phyloP scores from a whole-genome alignment of 2,113 vertebrate species.

The Clarias batrachus region DNA sequence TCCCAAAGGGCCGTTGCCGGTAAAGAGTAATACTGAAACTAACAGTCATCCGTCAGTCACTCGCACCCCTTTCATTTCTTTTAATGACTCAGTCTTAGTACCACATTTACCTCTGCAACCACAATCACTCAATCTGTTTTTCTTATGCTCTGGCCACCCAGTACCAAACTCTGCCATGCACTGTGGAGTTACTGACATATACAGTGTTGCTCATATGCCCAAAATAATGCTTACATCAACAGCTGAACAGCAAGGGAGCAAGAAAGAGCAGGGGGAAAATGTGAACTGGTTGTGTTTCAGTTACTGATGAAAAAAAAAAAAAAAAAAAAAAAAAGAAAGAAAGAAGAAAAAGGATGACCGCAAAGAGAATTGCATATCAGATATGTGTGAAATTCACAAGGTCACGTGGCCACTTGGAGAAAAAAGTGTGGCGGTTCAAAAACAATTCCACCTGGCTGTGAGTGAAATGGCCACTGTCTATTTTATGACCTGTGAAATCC shows the following conservation, averaged over 20 bases:
- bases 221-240: slow-evolving; percentile 41
- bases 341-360: neutral
- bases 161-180: neutral
- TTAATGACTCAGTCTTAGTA: slow-evolving; percentile 30
- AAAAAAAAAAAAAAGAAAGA: no score
- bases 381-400: slow-evolving; percentile 41
- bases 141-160: neutral
- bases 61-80: slow-evolving; percentile 38
- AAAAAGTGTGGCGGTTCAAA: slow-evolving; percentile 1
- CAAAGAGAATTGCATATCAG: slow-evolving; percentile 22
- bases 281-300: neutral
- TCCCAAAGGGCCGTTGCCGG: slow-evolving; percentile 25
- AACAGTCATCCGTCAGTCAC: slow-evolving; percentile 18
- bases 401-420: neutral
- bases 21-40: slow-evolving; percentile 29
- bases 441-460: slow-evolving; percentile 38
- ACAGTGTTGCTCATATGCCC: neutral
- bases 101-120: slow-evolving; percentile 30
- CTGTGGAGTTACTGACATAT: slow-evolving; percentile 7
- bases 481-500: slow-evolving; percentile 73
- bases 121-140: slow-evolving; percentile 22
- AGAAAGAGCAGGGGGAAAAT: neutral
- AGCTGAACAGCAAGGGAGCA: slow-evolving; percentile 34
- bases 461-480: slow-evolving; percentile 30
- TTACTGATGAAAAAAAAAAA: slow-evolving; percentile 8